Evolutionary conservation across 2,888 invertebrate species (phyloP), one percentile per base, ranked within the genome.

Genomic region (Philaethria dido): DNA sequence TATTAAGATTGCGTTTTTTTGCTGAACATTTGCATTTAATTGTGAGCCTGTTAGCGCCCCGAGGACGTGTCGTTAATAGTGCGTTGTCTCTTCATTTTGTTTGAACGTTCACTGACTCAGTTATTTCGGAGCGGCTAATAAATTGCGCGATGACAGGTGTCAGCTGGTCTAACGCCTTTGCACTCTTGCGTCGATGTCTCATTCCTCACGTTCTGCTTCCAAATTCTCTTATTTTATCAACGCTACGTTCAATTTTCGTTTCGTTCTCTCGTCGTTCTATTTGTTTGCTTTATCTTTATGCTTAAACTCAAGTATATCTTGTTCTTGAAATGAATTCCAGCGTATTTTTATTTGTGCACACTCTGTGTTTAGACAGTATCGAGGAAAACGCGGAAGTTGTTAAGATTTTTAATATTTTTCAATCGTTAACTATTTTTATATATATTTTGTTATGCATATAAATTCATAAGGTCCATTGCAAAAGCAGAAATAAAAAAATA

Each of bases 81-180:
- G 86, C 84, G 90, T 87, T 82, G 85, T 89, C 86, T 86, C 84
- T 86, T 89, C 89, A 86, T 89, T 91, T 90, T 90, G 88, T 91
- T 87, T 85, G 85, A 89, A 83, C 88, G 90, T 89, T 88, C 89
- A 86, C 81, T 88, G 89, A 86, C 89, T 86, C 88, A 84, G 91
- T 90, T 92, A 92, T 92, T 92, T 92, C 89, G 89, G 91, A 89
- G 88, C 88, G 86, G 79, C 86, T 90, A 90, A 92, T 92, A 92
- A 92, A 92, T 92, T 89, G 92, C 89, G 87, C 86, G 92, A 92
- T 92, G 92, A 92, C 92, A 92, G 90, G 88, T 92, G 92, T 92
- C 92, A 92, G 92, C 91, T 90, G 92, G 90, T 89, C 88, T 83
- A 87, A 86, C 92, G 92, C 92, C 92, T 91, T 90, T 91, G 92